These are phyloP conservation scores for Uloborus plumipes DNA, from an alignment of 2,888 invertebrate species.

Conservation along the genomic window DNA sequence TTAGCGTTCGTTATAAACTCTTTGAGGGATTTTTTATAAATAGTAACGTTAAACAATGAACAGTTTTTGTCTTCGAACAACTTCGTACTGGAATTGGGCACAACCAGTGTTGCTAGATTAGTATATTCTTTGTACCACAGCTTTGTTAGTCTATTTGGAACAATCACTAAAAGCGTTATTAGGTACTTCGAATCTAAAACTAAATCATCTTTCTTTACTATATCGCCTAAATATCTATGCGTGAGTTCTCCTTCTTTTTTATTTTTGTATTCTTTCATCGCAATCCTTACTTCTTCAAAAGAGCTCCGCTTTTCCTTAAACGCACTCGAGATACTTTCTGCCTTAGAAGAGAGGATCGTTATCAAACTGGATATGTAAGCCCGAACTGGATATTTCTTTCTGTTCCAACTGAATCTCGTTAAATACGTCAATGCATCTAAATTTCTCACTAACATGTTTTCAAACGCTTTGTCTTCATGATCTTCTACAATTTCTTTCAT, in stretches of 20 bases:
- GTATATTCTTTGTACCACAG: conserved; percentile 19
- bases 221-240: conserved; percentile 14
- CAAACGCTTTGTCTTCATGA: not conserved
- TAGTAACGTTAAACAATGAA: conserved; percentile 10
- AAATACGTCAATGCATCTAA: conserved; percentile 9
- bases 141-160: conserved; percentile 4
- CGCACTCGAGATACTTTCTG: not conserved
- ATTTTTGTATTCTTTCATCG: not conserved
- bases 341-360: not conserved
- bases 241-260: not conserved
- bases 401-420: conserved; percentile 44
- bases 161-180: conserved; percentile 30
- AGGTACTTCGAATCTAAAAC: conserved; percentile 19
- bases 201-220: conserved; percentile 42
- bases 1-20: conserved; percentile 17
- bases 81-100: conserved; percentile 23
- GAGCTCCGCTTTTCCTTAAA: not conserved
- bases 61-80: conserved; percentile 20
- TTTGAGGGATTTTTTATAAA: conserved; percentile 10
- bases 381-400: conserved; percentile 13
- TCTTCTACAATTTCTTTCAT: conserved; percentile 1
- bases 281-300: not conserved
- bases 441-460: conserved; percentile 7
- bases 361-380: not conserved
- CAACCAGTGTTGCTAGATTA: conserved; percentile 24